Base-by-base conservation (phyloP, 2,888 invertebrate genomes). In the Oithona nana region DNA sequence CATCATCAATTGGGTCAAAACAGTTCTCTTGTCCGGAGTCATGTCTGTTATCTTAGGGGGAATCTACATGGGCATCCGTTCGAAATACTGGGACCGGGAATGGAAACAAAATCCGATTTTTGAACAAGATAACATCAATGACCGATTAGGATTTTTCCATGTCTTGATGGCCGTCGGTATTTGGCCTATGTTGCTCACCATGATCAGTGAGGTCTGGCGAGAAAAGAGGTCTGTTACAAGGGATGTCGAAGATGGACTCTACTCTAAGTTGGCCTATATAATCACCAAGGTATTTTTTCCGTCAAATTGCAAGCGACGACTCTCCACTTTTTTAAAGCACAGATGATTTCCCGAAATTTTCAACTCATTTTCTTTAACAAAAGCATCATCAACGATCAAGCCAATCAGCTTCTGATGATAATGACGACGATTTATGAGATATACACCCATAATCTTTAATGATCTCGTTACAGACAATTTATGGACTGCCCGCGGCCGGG, bases 61-160 rank as follows among this genome's bases (percentile, higher is more conserved):
- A 67, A 82, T 90, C 68, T 92, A 87, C 73, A 90, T 89, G 88
- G 88, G 90, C 70, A 79, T 90, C 3, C 84, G 87, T 1, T 64
- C 63, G 26, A 28, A 63, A 1, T 30, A 55, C 3, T 64, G 65
- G 62, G 65, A 67, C 31, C 16, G 26, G 11, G 24, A 20, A 8
- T 62, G 62, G 62, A 20, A 39, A 26, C n/a, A 56, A 22, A 31
- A 62, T 39, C 62, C 62, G 20, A 24, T 24, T n/a, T 62, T 62
- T 11, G 62, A 62, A 20, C 62, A 62, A 31, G 71, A 71, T 54
- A 68, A 70, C 62, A 68, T 73, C 6, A 71, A 71, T 59, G 75
- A 76, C 67, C 71, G 92, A 64, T 72, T 88, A 64, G 90, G 90
- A n/a, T 88, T 84, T 71, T 87, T 90, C 72, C 88, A 88, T 72